phyloP scores from a whole-genome alignment of 2,888 invertebrate species.

The Chalcis sispes region DNA sequence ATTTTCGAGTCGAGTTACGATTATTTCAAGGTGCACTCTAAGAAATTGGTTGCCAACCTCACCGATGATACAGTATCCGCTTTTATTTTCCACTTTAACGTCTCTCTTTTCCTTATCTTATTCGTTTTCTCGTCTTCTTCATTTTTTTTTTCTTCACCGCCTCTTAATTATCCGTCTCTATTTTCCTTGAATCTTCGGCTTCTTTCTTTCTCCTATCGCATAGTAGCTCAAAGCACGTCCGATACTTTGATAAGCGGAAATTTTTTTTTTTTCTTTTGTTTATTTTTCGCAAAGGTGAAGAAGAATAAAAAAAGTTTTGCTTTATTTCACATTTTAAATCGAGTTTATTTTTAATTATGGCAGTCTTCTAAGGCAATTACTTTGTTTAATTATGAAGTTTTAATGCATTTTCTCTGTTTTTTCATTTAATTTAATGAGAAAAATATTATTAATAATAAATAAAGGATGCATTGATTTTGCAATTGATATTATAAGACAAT shows the following conservation, averaged over 20 bases:
- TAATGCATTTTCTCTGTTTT: constrained; percentile 5
- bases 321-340: neutral
- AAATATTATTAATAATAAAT: too few species aligned
- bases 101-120: neutral
- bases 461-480: too few species aligned
- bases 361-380: neutral
- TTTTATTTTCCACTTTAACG: constrained; percentile 43
- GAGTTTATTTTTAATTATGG: neutral
- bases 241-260: neutral
- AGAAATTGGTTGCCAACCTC: constrained; percentile 68
- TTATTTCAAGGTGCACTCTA: constrained; percentile 73
- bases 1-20: constrained; percentile 64
- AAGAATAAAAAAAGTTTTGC: neutral
- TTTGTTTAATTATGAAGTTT: constrained; percentile 1
- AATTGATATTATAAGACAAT: too few species aligned
- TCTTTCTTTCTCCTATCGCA: neutral
- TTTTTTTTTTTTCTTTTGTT: constrained; percentile 8
- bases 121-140: neutral
- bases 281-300: neutral
- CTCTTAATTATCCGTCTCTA: neutral
- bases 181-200: neutral
- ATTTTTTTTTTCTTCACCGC: neutral
- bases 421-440: too few species aligned
- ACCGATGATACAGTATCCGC: constrained; percentile 28
- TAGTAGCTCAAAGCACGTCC: neutral